Conservation (phyloP, 2,888 invertebrate genomes). For the Dicycla oo region DNA sequence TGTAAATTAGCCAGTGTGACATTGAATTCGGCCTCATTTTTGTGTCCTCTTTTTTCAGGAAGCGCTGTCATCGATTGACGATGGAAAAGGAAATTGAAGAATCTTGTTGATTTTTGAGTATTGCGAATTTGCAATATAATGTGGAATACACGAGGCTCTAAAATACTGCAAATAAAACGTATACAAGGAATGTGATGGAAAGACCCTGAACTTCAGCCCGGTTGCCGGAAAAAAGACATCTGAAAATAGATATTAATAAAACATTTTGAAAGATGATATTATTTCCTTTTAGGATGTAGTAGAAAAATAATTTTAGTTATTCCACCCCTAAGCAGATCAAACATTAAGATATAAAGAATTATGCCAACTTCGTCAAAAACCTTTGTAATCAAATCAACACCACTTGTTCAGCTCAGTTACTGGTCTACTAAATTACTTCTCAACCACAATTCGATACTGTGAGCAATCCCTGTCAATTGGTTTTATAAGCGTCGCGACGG, state of each 20-base stretch:
- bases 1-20: constrained; percentile 43
- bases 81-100: constrained; percentile 18
- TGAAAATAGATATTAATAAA: background rate
- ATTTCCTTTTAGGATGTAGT: background rate
- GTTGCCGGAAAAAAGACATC: background rate
- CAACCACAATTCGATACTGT: constrained; percentile 21
- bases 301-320: background rate
- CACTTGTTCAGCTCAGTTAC: background rate
- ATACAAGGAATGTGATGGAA: background rate
- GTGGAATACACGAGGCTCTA: background rate
- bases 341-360: background rate
- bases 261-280: background rate
- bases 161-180: background rate
- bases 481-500: constrained; percentile 26
- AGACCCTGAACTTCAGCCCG: background rate
- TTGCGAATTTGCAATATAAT: background rate
- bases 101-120: constrained; percentile 12
- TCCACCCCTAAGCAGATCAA: background rate
- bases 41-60: constrained; percentile 26
- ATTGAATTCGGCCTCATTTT: constrained; percentile 34
- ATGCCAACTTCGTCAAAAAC: background rate
- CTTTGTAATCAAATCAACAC: background rate
- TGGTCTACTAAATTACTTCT: constrained; percentile 4
- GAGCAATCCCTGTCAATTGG: constrained; percentile 39
- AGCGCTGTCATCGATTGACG: background rate